Evolutionary conservation across 1,140 invertebrate species (phyloP).

Genomic region (Polypedilum pembai): DNA sequence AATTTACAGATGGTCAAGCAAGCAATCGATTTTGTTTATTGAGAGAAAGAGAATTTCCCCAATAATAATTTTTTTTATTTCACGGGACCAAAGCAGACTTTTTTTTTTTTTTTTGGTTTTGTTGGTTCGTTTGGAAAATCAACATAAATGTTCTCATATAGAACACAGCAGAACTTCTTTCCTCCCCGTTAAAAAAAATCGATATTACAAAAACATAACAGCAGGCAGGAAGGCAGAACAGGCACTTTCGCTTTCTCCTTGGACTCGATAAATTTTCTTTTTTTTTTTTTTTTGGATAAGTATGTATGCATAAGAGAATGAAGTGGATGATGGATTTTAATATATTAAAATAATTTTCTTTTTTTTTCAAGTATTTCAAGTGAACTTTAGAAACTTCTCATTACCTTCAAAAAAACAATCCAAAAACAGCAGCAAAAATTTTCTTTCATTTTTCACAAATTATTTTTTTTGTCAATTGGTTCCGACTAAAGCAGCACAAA

Average conservation of each 20-base stretch:
- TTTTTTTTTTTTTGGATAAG: background rate
- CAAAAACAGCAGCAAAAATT: too few relatives aligned
- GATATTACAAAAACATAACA: background rate
- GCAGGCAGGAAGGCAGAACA: background rate
- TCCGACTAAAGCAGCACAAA: background rate
- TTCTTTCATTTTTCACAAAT: background rate
- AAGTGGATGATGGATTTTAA: too few relatives aligned
- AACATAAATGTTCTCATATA: background rate
- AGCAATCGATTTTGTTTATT: background rate
- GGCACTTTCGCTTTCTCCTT: slow-evolving; percentile 16
- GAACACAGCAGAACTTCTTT: background rate
- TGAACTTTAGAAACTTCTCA: too few relatives aligned
- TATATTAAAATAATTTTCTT: too few relatives aligned
- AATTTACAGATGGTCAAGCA: slow-evolving; percentile 12
- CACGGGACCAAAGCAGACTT: too few relatives aligned
- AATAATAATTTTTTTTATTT: too few relatives aligned
- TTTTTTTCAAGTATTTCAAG: too few relatives aligned
- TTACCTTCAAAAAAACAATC: too few relatives aligned
- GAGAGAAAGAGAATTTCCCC: background rate
- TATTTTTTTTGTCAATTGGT: slow-evolving; percentile 5
- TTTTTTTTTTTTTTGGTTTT: too few relatives aligned
- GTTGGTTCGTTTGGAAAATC: background rate
- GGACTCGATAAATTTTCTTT: background rate
- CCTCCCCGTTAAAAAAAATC: slow-evolving; percentile 7
- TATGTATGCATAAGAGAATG: too few relatives aligned